phyloP scores from a whole-genome alignment of 2,113 vertebrate species.

The Hyperoodon ampullatus region DNA sequence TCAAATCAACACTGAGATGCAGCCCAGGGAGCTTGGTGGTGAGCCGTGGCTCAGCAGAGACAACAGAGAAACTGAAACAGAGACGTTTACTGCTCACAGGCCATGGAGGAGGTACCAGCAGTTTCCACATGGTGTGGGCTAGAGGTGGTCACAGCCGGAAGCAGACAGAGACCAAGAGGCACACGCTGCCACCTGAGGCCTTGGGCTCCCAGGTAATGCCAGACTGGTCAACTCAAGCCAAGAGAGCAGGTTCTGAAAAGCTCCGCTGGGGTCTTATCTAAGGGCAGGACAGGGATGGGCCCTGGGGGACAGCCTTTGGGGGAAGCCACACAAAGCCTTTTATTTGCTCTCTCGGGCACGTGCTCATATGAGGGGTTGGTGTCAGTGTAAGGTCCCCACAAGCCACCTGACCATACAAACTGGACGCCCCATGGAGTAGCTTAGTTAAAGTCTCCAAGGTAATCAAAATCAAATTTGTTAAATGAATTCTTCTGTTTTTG shows the following conservation, averaged over 20 bases:
- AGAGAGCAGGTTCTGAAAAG: background rate
- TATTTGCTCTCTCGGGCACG: background rate
- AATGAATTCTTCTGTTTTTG: background rate
- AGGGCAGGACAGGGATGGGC: background rate
- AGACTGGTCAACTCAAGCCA: background rate
- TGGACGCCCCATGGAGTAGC: background rate
- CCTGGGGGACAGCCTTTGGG: background rate
- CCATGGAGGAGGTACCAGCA: background rate
- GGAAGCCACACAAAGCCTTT: background rate
- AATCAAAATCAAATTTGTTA: background rate
- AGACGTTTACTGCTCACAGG: background rate
- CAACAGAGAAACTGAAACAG: background rate
- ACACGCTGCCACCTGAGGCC: background rate
- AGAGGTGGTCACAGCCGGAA: background rate
- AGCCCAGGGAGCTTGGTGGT: background rate
- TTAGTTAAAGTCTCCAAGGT: background rate
- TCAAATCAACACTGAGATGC: background rate
- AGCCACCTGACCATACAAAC: background rate
- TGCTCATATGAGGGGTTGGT: accelerated
- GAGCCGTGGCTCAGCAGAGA: background rate
- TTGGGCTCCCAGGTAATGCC: background rate
- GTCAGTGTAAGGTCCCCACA: background rate
- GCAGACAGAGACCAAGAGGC: background rate
- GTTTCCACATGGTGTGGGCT: accelerated
- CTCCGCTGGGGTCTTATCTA: background rate